Percentiles rank a stretch among this genome's conserved stretches.
These are phyloP conservation scores for Chaitophorus viminalis DNA, from an alignment of 2,888 invertebrate species.

Conservation along the genomic window DNA sequence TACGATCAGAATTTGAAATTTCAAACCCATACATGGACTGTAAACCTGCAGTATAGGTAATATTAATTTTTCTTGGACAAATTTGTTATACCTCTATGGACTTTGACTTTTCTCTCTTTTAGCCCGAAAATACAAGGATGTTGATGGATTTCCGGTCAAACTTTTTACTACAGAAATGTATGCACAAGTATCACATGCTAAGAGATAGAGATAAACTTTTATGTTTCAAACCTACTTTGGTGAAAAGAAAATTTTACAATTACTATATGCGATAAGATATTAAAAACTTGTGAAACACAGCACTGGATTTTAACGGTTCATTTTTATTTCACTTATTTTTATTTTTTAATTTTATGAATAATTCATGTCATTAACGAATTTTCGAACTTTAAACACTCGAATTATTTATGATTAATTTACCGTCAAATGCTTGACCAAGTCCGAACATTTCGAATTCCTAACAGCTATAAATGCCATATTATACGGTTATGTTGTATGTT, in stretches of 20 bases:
- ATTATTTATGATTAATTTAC: slow-evolving; percentile 12
- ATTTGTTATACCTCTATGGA: too few species aligned
- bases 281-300: slow-evolving; percentile 19
- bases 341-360: slow-evolving; percentile 15
- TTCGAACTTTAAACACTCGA: background rate
- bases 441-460: background rate
- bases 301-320: background rate
- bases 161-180: slow-evolving; percentile 22
- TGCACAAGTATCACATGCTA: slow-evolving; percentile 12
- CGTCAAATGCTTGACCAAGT: background rate
- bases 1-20: background rate
- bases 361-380: slow-evolving; percentile 24
- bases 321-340: background rate
- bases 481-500: background rate
- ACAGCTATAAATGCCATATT: background rate
- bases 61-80: too few species aligned
- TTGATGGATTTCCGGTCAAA: background rate
- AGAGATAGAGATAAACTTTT: slow-evolving; percentile 23
- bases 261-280: background rate
- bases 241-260: slow-evolving; percentile 19
- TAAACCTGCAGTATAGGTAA: too few species aligned
- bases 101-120: slow-evolving; percentile 2
- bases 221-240: background rate
- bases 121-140: background rate
- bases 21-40: too few species aligned